Percentiles rank a stretch among this genome's conserved stretches.
Evolutionary conservation across 2,888 invertebrate species (phyloP).

Genomic region (Tipula lateralis): DNA sequence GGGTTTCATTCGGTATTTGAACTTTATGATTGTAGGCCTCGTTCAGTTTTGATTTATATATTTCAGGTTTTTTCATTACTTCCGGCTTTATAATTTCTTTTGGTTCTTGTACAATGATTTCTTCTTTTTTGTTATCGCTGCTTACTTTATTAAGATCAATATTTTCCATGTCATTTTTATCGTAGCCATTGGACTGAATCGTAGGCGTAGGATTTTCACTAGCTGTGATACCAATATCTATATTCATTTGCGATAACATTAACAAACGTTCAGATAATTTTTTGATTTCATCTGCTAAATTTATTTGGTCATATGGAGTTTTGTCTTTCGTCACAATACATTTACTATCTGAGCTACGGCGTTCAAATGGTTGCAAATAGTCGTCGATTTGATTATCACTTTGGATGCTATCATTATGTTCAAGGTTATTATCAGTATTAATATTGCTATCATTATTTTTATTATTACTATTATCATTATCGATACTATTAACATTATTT

Average conservation of each 20-base stretch:
- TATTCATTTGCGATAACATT: constrained; percentile 64
- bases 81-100: constrained; percentile 26
- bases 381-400: constrained; percentile 41
- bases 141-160: not conserved
- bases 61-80: constrained; percentile 26
- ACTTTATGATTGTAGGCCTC: constrained; percentile 25
- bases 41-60: constrained; percentile 5
- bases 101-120: not conserved
- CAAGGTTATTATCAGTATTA: constrained; percentile 37
- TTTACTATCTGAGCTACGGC: constrained; percentile 74
- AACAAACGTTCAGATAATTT: constrained; percentile 74
- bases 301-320: constrained; percentile 58
- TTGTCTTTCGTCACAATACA: constrained; percentile 57
- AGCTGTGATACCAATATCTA: constrained; percentile 47
- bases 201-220: constrained; percentile 44
- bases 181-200: constrained; percentile 20
- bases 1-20: not conserved
- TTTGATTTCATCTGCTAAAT: constrained; percentile 76
- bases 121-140: not conserved
- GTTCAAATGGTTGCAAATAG: constrained; percentile 55
- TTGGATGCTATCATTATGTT: constrained; percentile 40
- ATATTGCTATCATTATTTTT: constrained; percentile 49
- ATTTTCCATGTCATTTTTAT: not conserved
- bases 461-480: constrained; percentile 41
- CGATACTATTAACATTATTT: constrained; percentile 34